Conservation (phyloP, 35 echinoderm and acorn worm genomes). For the Amphiura filiformis region DNA sequence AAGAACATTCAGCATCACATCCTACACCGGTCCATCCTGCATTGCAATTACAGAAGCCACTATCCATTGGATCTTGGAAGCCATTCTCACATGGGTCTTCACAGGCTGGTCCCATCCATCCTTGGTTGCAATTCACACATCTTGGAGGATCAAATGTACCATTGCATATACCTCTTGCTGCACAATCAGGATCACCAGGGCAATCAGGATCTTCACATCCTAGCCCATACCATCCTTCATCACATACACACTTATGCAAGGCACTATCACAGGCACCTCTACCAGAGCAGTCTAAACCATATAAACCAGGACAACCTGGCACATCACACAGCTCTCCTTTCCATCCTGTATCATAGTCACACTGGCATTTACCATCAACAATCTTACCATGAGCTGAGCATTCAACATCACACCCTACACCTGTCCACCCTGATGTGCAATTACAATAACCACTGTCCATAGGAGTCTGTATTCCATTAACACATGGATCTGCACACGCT, state of each 20-base stretch:
- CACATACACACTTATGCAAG: conserved; percentile 65
- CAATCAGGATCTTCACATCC: conserved; percentile 79
- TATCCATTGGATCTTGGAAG: conserved; percentile 68
- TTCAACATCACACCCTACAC: conserved; percentile 63
- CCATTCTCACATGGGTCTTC: conserved; percentile 85
- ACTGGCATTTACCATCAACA: conserved; percentile 54
- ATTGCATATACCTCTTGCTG: conserved; percentile 65
- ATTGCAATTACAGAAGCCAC: conserved; percentile 76
- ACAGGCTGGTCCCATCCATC: conserved; percentile 88
- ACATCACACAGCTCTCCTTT: conserved; percentile 66
- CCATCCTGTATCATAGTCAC: conserved; percentile 51
- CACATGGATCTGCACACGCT: conserved; percentile 75
- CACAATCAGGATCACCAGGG: conserved; percentile 80
- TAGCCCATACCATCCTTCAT: conserved; percentile 59
- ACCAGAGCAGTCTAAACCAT: conserved; percentile 71
- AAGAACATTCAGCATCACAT: conserved; percentile 82
- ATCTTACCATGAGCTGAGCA: conserved; percentile 69
- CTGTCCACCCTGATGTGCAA: conserved; percentile 72
- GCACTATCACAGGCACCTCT: conserved; percentile 80
- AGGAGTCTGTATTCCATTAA: conserved; percentile 57
- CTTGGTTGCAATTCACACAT: conserved; percentile 62
- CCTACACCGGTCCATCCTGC: conserved; percentile 68
- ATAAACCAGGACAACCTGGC: conserved; percentile 70
- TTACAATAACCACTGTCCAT: conserved; percentile 85
- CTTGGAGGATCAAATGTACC: conserved; percentile 75